Evolutionary conservation across 2,888 invertebrate species (phyloP), one percentile per base, ranked within the genome.

Genomic region (Drosophila diplacantha): DNA sequence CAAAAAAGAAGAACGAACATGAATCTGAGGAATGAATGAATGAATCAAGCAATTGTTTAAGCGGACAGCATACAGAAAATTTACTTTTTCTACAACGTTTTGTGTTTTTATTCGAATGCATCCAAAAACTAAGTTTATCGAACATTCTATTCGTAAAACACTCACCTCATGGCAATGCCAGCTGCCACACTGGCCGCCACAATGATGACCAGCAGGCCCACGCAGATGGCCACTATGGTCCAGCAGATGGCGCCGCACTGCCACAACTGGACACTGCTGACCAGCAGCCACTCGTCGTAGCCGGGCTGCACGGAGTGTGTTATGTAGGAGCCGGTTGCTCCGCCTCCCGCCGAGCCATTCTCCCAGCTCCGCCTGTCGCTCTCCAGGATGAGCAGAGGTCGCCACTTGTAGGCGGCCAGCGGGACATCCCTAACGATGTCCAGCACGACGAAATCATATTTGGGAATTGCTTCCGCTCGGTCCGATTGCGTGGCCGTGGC

Each of bases 361-460:
- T 9, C 32, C 11, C n/a, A 22, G 3, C 29, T 20, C 12, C 84
- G 75, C 71, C 84, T 81, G 35, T 83, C 85, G 54, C 86, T 85
- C 73, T 89, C 87, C 54, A 89, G 74, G 62, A 89, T 88, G 54
- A 89, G 79, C 69, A 89, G 73, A 6, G 89, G 88, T 16, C 88
- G 84, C 87, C 88, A 88, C 67, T 85, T 86, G 62, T 71, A 74
- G 53, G 37, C 69, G 59, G 54, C 59, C 37, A 47, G n/a, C 61
- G 16, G 29, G 35, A 29, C 61, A 26, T 64, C 71, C 57, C 80
- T 81, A 39, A 87, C 85, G 58, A 89, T 85, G 72, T 89, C 88
- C 46, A 89, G 75, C 7, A 89, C 87, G 46, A 89, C 79, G 62
- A 89, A 89, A 83, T 89, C 88, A 69, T 85, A 89, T 77, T 86